Percentiles rank a stretch among this genome's conserved stretches.
phyloP scores from a whole-genome alignment of 2,113 vertebrate genomes.

The Sinocyclocheilus anophthalmus region DNA sequence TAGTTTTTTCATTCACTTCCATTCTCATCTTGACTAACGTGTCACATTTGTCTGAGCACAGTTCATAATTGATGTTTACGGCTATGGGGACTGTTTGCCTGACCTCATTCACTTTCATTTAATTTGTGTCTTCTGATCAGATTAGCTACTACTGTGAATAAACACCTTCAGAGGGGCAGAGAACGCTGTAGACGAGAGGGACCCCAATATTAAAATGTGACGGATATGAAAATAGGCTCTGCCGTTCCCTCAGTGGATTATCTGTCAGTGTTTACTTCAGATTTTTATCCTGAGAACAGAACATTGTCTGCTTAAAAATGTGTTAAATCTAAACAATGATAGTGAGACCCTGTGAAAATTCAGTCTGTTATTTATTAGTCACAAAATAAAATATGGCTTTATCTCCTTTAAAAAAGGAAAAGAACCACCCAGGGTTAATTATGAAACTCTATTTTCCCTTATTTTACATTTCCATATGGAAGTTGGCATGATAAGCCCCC shows the following conservation, averaged over 20 bases:
- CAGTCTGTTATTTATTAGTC: not conserved
- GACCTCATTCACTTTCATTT: slow-evolving; percentile 27
- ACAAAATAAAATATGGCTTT: not conserved
- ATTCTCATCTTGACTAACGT: not conserved
- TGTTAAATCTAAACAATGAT: not conserved
- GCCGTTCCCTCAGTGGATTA: not conserved
- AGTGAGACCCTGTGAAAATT: not conserved
- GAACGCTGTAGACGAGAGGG: slow-evolving; percentile 2
- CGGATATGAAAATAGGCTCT: slow-evolving; percentile 23
- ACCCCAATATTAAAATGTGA: slow-evolving; percentile 48
- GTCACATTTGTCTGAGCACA: not conserved
- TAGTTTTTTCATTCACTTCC: not conserved
- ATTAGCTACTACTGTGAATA: slow-evolving; percentile 30
- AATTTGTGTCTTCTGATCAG: slow-evolving; percentile 34
- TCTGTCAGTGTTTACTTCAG: not conserved
- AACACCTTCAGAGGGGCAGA: slow-evolving; percentile 7
- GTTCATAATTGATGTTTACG: not conserved
- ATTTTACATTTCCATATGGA: not conserved
- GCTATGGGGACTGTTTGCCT: not conserved
- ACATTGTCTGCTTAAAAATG: slow-evolving; percentile 6
- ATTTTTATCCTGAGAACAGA: slow-evolving; percentile 24
- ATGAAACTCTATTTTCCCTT: not conserved
- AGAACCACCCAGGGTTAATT: not conserved
- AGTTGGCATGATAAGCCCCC: not conserved
- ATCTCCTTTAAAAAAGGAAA: not conserved